A percentile compares a stretch with the other conserved stretches of the same genome.
Evolutionary conservation across 2,888 invertebrate species (phyloP).

Genomic region (Oscheius sp.): DNA sequence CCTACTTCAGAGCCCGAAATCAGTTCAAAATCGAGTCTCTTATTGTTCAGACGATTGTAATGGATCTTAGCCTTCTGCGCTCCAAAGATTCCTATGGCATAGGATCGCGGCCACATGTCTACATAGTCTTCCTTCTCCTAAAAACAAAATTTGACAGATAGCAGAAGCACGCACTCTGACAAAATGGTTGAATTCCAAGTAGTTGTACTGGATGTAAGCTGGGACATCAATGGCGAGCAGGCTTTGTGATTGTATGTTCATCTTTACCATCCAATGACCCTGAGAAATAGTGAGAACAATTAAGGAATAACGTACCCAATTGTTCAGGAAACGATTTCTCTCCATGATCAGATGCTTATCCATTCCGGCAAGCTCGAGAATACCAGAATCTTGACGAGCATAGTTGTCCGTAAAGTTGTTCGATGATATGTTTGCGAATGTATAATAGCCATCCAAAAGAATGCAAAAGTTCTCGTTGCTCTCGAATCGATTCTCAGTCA

Average conservation of each 20-base stretch:
- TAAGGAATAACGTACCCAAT: conserved; percentile 54
- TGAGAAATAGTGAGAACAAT: conserved; percentile 21
- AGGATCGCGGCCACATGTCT: conserved; percentile 79
- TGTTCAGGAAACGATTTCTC: conserved; percentile 70
- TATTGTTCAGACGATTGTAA: conserved; percentile 88
- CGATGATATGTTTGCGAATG: conserved; percentile 86
- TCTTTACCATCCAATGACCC: conserved; percentile 70
- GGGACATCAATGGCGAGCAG: conserved; percentile 51
- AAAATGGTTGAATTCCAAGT: conserved; percentile 65
- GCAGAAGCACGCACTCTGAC: conserved; percentile 40
- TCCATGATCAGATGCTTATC: conserved; percentile 91
- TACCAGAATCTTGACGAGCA: conserved; percentile 81
- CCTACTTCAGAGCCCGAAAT: conserved; percentile 80
- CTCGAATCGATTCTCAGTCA: conserved; percentile 79
- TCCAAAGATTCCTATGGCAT: conserved; percentile 90
- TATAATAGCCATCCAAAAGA: conserved; percentile 91
- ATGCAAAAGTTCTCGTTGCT: conserved; percentile 87
- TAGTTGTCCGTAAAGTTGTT: conserved; percentile 87
- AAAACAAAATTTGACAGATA: neutral
- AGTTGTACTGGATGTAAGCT: conserved; percentile 70
- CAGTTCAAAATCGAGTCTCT: conserved; percentile 84
- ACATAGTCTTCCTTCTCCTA: conserved; percentile 63
- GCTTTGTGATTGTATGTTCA: conserved; percentile 64
- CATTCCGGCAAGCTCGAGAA: conserved; percentile 83
- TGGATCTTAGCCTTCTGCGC: conserved; percentile 85